phyloP scores from a whole-genome alignment of 2,113 vertebrate species.

The Lanius collurio region DNA sequence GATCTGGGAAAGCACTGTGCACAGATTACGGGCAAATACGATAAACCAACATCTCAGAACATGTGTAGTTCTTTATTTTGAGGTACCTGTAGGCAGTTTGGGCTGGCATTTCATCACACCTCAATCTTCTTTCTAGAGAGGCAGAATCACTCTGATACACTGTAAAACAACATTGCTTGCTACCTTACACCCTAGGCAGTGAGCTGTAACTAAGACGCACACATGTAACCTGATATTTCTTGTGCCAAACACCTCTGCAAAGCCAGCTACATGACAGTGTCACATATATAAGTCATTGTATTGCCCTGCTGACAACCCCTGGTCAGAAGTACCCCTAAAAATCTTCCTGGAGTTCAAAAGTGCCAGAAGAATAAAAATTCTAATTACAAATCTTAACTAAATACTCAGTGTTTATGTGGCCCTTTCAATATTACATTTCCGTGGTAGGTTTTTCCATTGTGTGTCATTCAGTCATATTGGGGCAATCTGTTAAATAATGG shows the following conservation, averaged over 20 bases:
- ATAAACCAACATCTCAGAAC: not conserved
- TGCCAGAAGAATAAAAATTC: not conserved
- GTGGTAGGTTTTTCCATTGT: not conserved
- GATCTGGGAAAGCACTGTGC: not conserved
- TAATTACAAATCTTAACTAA: not conserved
- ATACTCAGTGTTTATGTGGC: rapidly evolving
- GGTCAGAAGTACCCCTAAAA: not conserved
- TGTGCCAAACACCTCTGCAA: not conserved
- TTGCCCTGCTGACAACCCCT: not conserved
- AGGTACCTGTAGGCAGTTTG: not conserved
- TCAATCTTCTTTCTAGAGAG: not conserved
- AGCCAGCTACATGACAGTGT: not conserved
- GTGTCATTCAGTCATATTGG: not conserved
- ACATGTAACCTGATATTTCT: not conserved
- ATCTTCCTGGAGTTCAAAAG: not conserved
- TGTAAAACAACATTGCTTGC: not conserved
- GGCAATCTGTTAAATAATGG: conserved; percentile 30
- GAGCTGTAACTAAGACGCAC: not conserved
- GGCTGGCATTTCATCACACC: not conserved
- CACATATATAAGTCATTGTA: not conserved
- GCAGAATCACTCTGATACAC: not conserved
- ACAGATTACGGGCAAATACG: not conserved
- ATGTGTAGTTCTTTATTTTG: not conserved
- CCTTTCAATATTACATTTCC: not conserved
- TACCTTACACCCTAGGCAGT: not conserved